A percentile compares a stretch with the other conserved stretches of the same genome.
Conservation (phyloP, 2,797 vertebrate species). For the Anniella stebbinsi region DNA sequence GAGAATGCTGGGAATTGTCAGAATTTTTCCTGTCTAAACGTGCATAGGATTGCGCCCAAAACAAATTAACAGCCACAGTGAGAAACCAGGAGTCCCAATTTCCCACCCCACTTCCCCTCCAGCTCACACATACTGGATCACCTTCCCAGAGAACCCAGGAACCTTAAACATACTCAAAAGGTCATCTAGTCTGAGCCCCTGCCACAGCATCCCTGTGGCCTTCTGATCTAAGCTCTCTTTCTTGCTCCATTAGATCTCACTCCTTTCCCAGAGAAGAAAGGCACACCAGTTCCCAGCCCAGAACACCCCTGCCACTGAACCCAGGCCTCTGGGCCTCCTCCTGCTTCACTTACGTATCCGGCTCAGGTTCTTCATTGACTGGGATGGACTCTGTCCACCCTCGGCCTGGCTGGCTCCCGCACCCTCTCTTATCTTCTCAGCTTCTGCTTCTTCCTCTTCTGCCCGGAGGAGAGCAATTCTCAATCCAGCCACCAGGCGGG, state of each 20-base stretch:
- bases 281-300: neutral
- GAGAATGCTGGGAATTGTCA: too few species aligned
- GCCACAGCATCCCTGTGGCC: neutral
- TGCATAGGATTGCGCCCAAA: too few species aligned
- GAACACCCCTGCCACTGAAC: too few species aligned
- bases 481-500: conserved; percentile 59
- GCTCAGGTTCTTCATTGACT: neutral
- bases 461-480: conserved; percentile 43
- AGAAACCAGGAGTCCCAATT: neutral
- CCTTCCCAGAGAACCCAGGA: neutral
- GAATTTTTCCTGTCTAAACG: too few species aligned
- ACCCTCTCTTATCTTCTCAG: neutral
- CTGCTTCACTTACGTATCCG: conserved; percentile 20
- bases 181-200: neutral
- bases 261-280: neutral
- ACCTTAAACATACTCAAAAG: neutral
- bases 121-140: neutral
- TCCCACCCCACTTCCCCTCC: neutral
- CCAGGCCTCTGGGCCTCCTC: neutral
- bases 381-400: neutral
- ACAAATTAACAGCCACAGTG: neutral
- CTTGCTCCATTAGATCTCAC: neutral
- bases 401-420: neutral
- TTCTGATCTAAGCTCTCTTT: neutral
- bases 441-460: conserved; percentile 2